Base-by-base conservation (phyloP, 2,113 vertebrate genomes). In the Tragelaphus imberbis region DNA sequence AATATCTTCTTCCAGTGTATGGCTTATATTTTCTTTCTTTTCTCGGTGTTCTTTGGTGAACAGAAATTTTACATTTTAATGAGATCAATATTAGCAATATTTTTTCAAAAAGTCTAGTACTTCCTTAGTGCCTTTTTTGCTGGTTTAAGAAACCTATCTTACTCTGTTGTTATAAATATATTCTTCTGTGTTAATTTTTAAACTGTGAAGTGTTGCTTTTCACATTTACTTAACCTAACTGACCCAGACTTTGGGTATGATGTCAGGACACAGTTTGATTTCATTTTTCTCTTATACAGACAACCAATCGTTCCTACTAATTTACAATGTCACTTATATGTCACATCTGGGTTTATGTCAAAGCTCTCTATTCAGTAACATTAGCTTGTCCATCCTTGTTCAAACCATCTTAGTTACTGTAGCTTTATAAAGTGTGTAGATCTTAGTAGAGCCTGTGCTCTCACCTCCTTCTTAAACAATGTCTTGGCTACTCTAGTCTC, bases 81-180 rank as follows among this genome's bases (percentile, higher is more conserved):
- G 65, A 84, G 58, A 16, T 84, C 81, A 90, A 80, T 11, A 47
- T 84, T 92, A 84, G 84, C 47, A 55, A 95, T 80, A 75, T 82
- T 80, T 88, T 36, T 4, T 23, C 1, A 33, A 61, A 84, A 89
- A 85, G 80, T 92, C 88, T 92, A 75, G 80, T 94, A 89, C 28
- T 95, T 96, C 63, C 30, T 92, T 97, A 94, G 90, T 92, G 95
- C 93, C 84, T 80, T 92, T 89, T 96, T 84, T 94, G 65, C 68
- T 88, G 80, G 33, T 80, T 92, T 71, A 86, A 84, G 55, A 93
- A 94, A 77, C 5, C 40, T 84, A 10, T 81, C 56, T 84, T 30
- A 47, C 40, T 82, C 61, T 58, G 61, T 53, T 61, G 36, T 63
- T 56, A 61, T 55, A 68, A 91, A 88, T 51, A 71, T 86, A 61